Base-by-base conservation (phyloP, 1,140 invertebrate species). In the Maconellicoccus hirsutus region DNA sequence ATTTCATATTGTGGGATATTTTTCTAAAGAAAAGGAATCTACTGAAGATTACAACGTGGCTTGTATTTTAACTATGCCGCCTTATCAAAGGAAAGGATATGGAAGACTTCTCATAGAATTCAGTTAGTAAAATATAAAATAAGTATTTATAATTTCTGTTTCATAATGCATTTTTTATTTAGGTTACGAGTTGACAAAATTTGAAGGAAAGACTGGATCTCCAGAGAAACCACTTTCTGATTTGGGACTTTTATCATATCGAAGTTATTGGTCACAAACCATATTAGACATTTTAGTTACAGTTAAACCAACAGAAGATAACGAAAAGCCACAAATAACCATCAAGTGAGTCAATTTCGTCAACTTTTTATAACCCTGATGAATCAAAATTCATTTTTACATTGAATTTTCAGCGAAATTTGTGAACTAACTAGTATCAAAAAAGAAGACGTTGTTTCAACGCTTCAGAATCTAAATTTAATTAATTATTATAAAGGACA, bases 401-500 rank as follows among this genome's bases (percentile, higher is more conserved):
- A 22, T 72, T 75, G 75, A 73, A n/a, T 70, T 87, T 87, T 70
- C 80, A 96, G 92, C 83, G 96, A 98, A 84, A 96, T 98, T 70
- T 96, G 94, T 77, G 96, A 98, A 82, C 78, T 94, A 75, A 98
- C 96, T 0, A 96, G 93, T 75, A 99, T 99, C 77, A 98, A 98
- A 80, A 98, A 98, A 81, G 96, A 99, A 80, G 97, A 99, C 77
- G 93, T 99, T 12, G 96, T 98, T 78, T 98, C 94, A 16, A 98
- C 97, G 0, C 81, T 99, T 71, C 95, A 98, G 81, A 96, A 97
- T 80, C 81, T 99, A 19, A 96, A 98, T 82, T 84, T 99, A 59
- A 97, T 99, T 72, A 97, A 98, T 80, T 99, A 99, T 79, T 98
- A 98, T 80, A 98, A 98, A 80, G 96, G 97, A 71, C 95, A 98